Evolutionary conservation across 1,140 invertebrate genomes (phyloP).

Genomic region (Lordiphosa mommai): DNA sequence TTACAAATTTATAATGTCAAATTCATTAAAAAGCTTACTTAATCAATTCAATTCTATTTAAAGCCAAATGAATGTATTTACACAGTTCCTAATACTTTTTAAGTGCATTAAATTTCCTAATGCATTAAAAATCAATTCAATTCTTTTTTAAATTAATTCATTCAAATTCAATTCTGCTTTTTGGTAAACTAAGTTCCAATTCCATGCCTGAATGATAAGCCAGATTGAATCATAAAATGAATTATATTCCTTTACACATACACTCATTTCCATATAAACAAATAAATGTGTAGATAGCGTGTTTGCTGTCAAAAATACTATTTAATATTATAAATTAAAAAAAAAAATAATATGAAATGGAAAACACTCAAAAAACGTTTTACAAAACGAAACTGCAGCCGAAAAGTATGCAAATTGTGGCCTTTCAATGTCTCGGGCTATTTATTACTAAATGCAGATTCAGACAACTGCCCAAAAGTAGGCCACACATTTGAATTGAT

Average conservation of each 20-base stretch:
- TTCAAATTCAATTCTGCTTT: too few species aligned
- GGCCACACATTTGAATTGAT: background rate
- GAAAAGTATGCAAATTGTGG: slow-evolving; percentile 19
- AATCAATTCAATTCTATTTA: too few species aligned
- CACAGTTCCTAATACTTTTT: too few species aligned
- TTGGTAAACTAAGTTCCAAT: too few species aligned
- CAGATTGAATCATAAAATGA: background rate
- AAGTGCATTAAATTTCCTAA: too few species aligned
- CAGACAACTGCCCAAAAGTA: slow-evolving; percentile 21
- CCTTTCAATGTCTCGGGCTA: background rate
- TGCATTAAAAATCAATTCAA: too few species aligned
- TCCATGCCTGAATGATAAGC: too few species aligned
- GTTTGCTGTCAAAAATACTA: background rate
- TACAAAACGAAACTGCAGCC: background rate
- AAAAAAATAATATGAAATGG: slow-evolving; percentile 14
- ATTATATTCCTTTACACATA: background rate
- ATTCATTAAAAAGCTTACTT: too few species aligned
- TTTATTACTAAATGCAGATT: background rate
- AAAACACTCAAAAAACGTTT: background rate
- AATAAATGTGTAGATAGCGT: background rate
- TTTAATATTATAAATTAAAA: background rate
- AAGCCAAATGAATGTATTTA: too few species aligned
- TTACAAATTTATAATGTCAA: too few species aligned
- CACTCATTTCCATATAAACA: too few species aligned
- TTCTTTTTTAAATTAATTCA: too few species aligned